A percentile compares a stretch with the other conserved stretches of the same genome.
Evolutionary conservation across 2,113 vertebrate genomes (phyloP).

Genomic region (Semicossyphus pulcher): DNA sequence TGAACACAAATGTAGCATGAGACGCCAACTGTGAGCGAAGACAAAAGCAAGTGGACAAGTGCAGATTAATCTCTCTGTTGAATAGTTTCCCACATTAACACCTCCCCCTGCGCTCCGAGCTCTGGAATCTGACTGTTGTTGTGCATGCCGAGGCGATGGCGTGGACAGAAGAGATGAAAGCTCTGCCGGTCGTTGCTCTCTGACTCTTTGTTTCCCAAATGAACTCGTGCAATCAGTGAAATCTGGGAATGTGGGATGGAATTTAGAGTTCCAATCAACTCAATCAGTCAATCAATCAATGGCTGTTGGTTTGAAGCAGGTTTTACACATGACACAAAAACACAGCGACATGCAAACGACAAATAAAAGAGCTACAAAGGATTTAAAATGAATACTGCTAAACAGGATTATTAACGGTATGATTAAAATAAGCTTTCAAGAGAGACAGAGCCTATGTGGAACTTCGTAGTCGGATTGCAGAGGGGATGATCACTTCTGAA

Average conservation of each 20-base stretch:
- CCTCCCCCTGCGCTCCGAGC: conserved; percentile 24
- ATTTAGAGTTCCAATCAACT: conserved; percentile 28
- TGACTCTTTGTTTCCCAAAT: conserved; percentile 37
- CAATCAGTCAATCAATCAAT: too few species aligned
- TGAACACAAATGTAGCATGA: conserved; percentile 63
- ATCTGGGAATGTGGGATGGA: conserved; percentile 32
- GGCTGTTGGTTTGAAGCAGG: too few species aligned
- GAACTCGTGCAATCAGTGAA: conserved; percentile 29
- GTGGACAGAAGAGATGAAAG: conserved; percentile 47
- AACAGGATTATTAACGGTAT: too few species aligned
- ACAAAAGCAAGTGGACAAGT: conserved; percentile 54
- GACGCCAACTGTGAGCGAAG: conserved; percentile 57
- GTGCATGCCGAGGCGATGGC: conserved; percentile 49
- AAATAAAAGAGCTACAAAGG: too few species aligned
- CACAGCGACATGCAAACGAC: too few species aligned
- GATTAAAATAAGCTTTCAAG: too few species aligned
- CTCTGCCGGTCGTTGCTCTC: conserved; percentile 51
- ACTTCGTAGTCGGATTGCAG: too few species aligned
- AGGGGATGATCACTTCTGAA: too few species aligned
- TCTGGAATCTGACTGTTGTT: conserved; percentile 55
- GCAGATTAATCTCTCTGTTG: conserved; percentile 64
- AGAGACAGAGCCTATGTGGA: too few species aligned
- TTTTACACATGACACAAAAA: too few species aligned
- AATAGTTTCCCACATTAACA: conserved; percentile 76
- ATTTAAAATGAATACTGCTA: too few species aligned